Evolutionary conservation across 2,888 invertebrate genomes (phyloP).

Genomic region (Xestia xanthographa): DNA sequence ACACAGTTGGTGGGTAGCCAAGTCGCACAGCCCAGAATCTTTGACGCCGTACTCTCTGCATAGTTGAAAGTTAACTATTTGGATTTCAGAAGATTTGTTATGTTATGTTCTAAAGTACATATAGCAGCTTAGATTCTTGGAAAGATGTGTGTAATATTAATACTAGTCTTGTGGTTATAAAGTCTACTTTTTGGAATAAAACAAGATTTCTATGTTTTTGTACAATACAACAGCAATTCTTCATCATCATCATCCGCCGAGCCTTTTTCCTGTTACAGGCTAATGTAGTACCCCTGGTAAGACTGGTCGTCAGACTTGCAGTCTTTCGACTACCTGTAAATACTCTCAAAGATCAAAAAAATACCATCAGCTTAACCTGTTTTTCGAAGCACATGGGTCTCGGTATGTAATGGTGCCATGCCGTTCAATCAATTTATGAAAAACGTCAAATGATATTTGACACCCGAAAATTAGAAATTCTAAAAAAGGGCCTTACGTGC

Average conservation of each 20-base stretch:
- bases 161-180: neutral
- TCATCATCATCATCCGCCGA: no score
- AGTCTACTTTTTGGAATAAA: neutral
- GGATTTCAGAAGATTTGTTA: slow-evolving; percentile 19
- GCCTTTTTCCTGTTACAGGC: neutral
- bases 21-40: slow-evolving; percentile 39
- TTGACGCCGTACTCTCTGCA: slow-evolving; percentile 31
- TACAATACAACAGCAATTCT: no score
- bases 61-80: slow-evolving; percentile 41
- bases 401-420: neutral
- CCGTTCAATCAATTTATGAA: neutral
- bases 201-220: neutral
- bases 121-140: neutral
- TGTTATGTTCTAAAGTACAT: slow-evolving; percentile 2
- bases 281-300: neutral
- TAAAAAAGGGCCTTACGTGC: neutral
- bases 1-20: slow-evolving; percentile 59
- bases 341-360: neutral
- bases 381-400: neutral
- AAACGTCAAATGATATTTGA: neutral
- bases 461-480: neutral
- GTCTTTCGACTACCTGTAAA: neutral
- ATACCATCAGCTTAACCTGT: neutral
- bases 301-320: neutral
- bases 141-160: neutral